Conservation (phyloP, 2,113 vertebrate species). For the Zootoca vivipara region DNA sequence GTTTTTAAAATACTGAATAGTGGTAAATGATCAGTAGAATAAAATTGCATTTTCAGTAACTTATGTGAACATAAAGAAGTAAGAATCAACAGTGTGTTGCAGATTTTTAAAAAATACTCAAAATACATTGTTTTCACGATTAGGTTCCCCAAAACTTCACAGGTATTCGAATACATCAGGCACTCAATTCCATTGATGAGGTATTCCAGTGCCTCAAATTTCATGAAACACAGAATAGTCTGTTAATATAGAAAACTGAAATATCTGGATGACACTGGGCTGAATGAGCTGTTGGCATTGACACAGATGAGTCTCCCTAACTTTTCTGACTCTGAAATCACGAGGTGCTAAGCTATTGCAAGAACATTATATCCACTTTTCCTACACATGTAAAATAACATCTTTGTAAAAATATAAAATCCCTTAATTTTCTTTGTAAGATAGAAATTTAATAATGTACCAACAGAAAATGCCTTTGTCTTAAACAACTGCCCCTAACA, state of each 20-base stretch:
- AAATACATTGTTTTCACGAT: too few relatives aligned
- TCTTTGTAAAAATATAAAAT: conserved; percentile 13
- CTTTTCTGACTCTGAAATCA: conserved; percentile 9
- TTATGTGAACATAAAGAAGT: background rate
- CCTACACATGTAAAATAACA: background rate
- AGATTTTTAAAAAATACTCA: background rate
- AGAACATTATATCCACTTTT: background rate
- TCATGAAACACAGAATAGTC: background rate
- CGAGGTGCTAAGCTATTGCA: background rate
- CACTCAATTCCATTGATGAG: background rate
- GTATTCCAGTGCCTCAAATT: background rate
- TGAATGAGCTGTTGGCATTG: background rate
- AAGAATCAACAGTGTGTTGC: background rate
- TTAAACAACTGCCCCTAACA: background rate
- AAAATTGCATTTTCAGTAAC: background rate
- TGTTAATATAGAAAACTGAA: background rate
- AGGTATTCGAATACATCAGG: background rate
- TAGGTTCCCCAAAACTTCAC: too few relatives aligned
- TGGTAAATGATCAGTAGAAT: conserved; percentile 4
- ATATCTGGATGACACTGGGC: background rate
- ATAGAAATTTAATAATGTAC: background rate
- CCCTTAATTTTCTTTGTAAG: background rate
- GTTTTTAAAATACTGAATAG: background rate
- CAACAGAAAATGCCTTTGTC: background rate
- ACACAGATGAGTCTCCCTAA: background rate